These are phyloP conservation scores for Bombus terrestris DNA, from an alignment of 1,140 invertebrate species.

Conservation along the genomic window DNA sequence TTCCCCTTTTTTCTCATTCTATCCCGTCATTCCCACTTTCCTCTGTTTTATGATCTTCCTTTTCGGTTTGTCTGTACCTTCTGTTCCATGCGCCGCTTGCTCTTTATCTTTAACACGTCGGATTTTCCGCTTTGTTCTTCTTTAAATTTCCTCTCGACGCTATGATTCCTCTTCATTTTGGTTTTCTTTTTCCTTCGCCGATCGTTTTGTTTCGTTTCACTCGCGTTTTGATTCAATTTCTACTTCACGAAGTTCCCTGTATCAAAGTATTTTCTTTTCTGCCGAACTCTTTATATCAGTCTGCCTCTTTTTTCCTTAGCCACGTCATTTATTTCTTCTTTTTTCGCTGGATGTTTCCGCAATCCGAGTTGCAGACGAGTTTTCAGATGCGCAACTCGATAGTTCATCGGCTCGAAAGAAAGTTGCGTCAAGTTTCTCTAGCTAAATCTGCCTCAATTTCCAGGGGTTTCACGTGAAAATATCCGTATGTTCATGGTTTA, in stretches of 20 bases:
- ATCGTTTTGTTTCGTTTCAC: neutral
- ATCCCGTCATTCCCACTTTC: neutral
- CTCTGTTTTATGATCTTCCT: constrained; percentile 26
- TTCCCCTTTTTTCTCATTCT: neutral
- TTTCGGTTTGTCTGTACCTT: constrained; percentile 6
- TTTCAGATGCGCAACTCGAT: constrained; percentile 69
- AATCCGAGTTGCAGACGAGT: constrained; percentile 81
- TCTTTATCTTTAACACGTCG: constrained; percentile 10
- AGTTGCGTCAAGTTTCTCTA: constrained; percentile 71
- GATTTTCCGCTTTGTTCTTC: constrained; percentile 26
- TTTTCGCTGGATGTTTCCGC: constrained; percentile 59
- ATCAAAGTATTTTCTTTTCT: neutral
- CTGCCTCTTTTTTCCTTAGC: no score
- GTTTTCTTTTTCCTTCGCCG: neutral
- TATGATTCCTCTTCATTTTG: neutral
- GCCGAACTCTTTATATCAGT: neutral
- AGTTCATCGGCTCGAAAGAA: constrained; percentile 78
- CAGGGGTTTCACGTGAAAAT: constrained; percentile 8
- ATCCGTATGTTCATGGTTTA: neutral
- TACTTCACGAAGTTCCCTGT: neutral
- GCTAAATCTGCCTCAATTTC: constrained; percentile 65
- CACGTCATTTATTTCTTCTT: constrained; percentile 12
- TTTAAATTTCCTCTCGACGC: neutral
- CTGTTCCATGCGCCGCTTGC: neutral
- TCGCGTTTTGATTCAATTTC: constrained; percentile 29